Evolutionary conservation across 2,113 vertebrate species (phyloP), one percentile per base, ranked within the genome.

Genomic region (Trogon melanurus): DNA sequence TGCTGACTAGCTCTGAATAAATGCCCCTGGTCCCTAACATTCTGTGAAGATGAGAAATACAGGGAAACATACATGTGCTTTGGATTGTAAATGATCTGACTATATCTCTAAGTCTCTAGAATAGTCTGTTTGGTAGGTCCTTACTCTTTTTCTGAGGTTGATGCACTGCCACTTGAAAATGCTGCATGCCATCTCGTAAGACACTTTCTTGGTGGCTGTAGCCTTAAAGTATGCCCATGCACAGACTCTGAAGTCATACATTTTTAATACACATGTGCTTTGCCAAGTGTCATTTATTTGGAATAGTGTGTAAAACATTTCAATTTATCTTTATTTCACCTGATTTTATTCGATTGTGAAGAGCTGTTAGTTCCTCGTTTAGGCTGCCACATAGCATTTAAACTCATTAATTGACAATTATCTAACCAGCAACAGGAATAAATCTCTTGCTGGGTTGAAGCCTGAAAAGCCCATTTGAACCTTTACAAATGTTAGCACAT

Each of bases 401-500:
- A 91, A 81, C 56, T 76, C 89, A 89, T 94, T 95, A 94, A 96
- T 91, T 89, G 89, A 88, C 67, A 95, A 81, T 96, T 95, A 94
- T 44, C 80, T 85, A 91, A 69, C 79, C 75, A 91, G 85, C 71
- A 85, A 71, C 45, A 92, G 75, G 79, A 86, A 69, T n/a, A 79
- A 79, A 38, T 74, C 30, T 80, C 92, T 97, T 91, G 85, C 89
- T 95, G 91, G 65, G 89, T 72, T 91, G 89, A 70, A 92, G 79
- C 58, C 93, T 90, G 79, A 83, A 79, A 90, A 91, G 70, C 73
- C 88, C 74, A 83, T 97, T 83, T 93, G 75, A 96, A 93, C 79
- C 75, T 88, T 94, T 93, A 65, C 62, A 91, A 91, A 94, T 61
- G 54, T 71, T 81, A 90, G 70, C 58, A 34, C 60, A 11, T 88